phyloP scores from a whole-genome alignment of 2,113 vertebrate species.

The Peromyscus maniculatus region DNA sequence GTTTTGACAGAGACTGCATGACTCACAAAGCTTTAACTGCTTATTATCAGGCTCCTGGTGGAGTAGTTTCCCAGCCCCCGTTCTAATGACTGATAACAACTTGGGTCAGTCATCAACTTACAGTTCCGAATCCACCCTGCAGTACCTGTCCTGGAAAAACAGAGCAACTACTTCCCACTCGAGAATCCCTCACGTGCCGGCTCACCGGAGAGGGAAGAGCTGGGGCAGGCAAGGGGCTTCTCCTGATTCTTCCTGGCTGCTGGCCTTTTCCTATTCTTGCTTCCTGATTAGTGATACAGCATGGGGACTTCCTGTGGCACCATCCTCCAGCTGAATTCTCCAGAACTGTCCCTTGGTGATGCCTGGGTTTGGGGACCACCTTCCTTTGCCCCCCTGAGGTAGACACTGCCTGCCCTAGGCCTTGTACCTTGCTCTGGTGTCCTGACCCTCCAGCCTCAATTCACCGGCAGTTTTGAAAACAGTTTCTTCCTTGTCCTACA shows the following conservation, averaged over 20 bases:
- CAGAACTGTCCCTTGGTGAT: neutral
- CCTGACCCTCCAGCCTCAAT: neutral
- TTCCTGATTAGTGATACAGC: neutral
- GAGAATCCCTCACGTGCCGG: neutral
- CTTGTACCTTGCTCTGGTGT: no score
- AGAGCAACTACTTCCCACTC: neutral
- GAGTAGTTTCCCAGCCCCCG: neutral
- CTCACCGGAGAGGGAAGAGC: neutral
- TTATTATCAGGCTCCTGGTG: neutral
- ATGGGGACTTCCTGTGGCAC: neutral
- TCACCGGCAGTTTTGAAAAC: neutral
- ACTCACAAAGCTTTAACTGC: constrained; percentile 21
- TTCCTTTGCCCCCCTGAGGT: neutral
- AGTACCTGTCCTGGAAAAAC: neutral
- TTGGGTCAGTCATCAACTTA: neutral
- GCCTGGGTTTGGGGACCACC: neutral
- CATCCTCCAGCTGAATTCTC: neutral
- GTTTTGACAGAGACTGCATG: constrained; percentile 25
- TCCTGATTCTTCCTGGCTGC: neutral
- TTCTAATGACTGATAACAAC: constrained; percentile 11
- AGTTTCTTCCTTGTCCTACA: neutral
- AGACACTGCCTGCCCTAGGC: neutral
- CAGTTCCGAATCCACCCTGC: neutral
- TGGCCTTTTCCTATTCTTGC: neutral
- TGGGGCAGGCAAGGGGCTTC: neutral